Conservation (phyloP, 2,888 invertebrate species). For the Lasioglossum morio region DNA sequence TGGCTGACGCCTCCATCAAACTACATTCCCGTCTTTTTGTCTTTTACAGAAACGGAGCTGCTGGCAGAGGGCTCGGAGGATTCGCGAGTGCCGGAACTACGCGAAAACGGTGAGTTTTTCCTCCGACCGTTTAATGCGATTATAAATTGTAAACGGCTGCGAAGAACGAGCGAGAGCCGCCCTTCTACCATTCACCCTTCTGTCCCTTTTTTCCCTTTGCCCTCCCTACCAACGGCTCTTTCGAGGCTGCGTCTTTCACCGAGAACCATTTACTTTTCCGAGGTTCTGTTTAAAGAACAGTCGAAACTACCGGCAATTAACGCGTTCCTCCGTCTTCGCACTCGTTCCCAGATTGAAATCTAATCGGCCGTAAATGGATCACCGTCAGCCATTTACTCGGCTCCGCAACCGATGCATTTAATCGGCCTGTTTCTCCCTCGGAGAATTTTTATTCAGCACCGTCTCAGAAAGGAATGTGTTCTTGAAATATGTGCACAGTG, state of each 20-base stretch:
- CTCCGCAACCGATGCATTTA: neutral
- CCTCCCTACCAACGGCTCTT: neutral
- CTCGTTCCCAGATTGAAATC: conserved; percentile 58
- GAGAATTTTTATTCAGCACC: neutral
- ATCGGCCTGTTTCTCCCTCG: neutral
- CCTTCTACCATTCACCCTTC: conserved; percentile 22
- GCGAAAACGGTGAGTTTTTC: conserved; percentile 71
- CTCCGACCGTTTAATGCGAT: conserved; percentile 69
- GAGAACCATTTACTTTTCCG: conserved; percentile 56
- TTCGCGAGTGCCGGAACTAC: conserved; percentile 33
- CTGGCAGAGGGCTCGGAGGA: conserved; percentile 46
- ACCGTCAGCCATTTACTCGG: conserved; percentile 23
- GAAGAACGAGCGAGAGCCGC: conserved; percentile 64
- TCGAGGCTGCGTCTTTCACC: conserved; percentile 12
- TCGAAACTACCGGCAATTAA: conserved; percentile 66
- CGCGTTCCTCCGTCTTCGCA: conserved; percentile 39
- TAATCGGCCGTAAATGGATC: conserved; percentile 48
- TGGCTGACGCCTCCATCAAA: conserved; percentile 5
- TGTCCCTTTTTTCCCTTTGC: neutral
- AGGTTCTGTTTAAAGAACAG: conserved; percentile 61
- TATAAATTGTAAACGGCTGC: conserved; percentile 76
- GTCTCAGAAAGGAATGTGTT: neutral
- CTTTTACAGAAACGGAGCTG: conserved; percentile 58
- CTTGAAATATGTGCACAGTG: neutral
- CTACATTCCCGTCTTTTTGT: conserved; percentile 39